phyloP scores from a whole-genome alignment of 1,140 invertebrate species.

The Ceratitis capitata region DNA sequence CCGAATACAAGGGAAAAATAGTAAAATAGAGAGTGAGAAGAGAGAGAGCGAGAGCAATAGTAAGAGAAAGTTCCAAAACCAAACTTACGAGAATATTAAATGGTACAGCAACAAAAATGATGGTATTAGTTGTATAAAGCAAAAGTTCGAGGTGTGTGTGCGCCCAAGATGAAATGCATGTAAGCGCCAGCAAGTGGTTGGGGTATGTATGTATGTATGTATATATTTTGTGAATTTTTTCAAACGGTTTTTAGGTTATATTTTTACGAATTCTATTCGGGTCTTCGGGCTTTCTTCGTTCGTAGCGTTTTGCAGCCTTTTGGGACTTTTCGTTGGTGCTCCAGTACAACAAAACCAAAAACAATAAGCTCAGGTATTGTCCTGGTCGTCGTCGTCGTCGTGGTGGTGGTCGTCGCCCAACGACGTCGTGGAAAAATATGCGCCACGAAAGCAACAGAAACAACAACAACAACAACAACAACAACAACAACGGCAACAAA shows the following conservation, averaged over 20 bases:
- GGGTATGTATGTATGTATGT: slow-evolving; percentile 7
- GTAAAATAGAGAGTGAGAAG: not conserved
- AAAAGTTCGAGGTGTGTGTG: not conserved
- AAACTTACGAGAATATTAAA: slow-evolving; percentile 58
- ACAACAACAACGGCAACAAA: slow-evolving; percentile 8
- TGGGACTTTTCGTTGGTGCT: slow-evolving; percentile 7
- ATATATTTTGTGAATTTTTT: slow-evolving; percentile 53
- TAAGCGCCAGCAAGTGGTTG: not conserved
- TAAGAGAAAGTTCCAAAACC: slow-evolving; percentile 50
- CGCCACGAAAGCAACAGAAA: slow-evolving; percentile 8
- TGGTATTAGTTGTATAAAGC: too few species aligned
- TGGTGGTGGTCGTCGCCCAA: slow-evolving; percentile 38
- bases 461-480: slow-evolving; percentile 32
- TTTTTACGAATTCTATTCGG: slow-evolving; percentile 58
- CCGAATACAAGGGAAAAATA: not conserved
- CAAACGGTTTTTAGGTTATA: slow-evolving; percentile 65
- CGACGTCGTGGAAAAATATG: slow-evolving; percentile 39
- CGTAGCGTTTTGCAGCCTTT: not conserved
- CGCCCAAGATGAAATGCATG: not conserved
- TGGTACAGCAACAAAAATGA: not conserved
- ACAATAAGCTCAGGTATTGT: too few species aligned
- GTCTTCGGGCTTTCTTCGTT: slow-evolving; percentile 44
- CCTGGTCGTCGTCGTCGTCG: too few species aligned
- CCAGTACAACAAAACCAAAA: not conserved
- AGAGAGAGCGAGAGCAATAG: not conserved